Conservation (phyloP, 2,888 invertebrate genomes). For the Mythimna loreyi region DNA sequence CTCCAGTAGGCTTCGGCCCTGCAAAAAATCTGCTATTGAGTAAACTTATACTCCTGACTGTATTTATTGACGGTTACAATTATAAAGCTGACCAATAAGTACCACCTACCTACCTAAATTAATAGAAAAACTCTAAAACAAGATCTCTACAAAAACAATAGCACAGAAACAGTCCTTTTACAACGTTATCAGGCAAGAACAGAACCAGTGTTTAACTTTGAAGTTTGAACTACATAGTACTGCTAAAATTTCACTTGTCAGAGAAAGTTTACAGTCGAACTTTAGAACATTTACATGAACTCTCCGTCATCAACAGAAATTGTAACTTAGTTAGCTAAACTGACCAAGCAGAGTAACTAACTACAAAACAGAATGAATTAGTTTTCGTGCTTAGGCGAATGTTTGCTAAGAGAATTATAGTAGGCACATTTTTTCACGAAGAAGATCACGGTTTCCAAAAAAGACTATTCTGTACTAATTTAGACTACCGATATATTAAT, state of each 20-base stretch:
- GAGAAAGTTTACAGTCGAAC: constrained; percentile 17
- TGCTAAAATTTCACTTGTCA: constrained; percentile 11
- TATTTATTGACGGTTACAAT: too few relatives aligned
- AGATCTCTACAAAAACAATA: too few relatives aligned
- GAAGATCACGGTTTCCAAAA: neutral
- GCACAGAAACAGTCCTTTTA: neutral
- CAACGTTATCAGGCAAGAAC: neutral
- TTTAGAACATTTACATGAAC: constrained; percentile 27
- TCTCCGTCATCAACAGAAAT: constrained; percentile 25
- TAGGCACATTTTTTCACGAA: constrained; percentile 23
- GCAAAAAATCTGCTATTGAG: too few relatives aligned
- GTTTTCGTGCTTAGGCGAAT: too few relatives aligned
- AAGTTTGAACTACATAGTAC: neutral
- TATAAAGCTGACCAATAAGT: too few relatives aligned
- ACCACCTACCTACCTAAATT: too few relatives aligned
- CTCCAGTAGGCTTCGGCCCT: too few relatives aligned
- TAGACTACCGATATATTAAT: too few relatives aligned
- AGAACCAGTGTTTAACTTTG: neutral
- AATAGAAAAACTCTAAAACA: neutral
- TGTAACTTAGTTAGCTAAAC: neutral
- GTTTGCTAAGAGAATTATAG: constrained; percentile 28
- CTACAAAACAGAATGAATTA: neutral
- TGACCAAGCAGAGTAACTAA: neutral
- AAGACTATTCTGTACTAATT: neutral
- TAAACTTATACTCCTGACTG: too few relatives aligned